phyloP scores from a whole-genome alignment of 2,113 vertebrate genomes.

The Cryptoleucopteryx plumbea region DNA sequence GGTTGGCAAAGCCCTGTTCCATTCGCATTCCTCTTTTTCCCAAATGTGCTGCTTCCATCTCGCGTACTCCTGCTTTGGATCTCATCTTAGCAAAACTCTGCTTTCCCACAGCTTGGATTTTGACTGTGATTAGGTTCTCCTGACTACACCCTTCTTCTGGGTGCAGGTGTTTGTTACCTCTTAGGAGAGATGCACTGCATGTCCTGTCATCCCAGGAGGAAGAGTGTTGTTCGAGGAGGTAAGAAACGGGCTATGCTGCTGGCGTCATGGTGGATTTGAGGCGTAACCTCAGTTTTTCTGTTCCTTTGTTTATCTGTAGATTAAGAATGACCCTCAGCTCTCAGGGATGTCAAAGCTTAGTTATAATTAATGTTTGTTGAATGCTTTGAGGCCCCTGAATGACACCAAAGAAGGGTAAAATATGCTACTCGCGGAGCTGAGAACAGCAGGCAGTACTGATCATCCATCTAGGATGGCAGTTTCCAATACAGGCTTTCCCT shows the following conservation, averaged over 20 bases:
- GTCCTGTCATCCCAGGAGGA: not conserved
- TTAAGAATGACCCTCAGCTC: not conserved
- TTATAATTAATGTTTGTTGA: not conserved
- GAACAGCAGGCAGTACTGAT: not conserved
- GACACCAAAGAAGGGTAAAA: conserved; percentile 53
- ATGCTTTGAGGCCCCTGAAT: not conserved
- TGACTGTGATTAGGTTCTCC: not conserved
- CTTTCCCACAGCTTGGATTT: not conserved
- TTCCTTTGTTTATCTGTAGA: conserved; percentile 17
- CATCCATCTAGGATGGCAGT: not conserved
- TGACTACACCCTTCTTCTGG: not conserved
- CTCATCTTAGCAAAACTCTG: not conserved
- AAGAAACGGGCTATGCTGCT: not conserved
- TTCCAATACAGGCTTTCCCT: not conserved
- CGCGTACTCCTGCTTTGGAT: rapidly evolving
- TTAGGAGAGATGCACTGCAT: rapidly evolving
- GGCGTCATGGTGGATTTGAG: not conserved
- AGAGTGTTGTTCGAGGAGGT: rapidly evolving
- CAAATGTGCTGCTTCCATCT: not conserved
- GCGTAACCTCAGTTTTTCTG: not conserved
- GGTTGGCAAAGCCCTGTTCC: not conserved
- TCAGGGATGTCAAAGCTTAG: not conserved
- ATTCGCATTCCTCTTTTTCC: not conserved
- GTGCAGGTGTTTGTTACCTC: not conserved
- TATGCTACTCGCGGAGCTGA: not conserved